phyloP scores from a whole-genome alignment of 2,113 vertebrate genomes.

The Platichthys stellatus region DNA sequence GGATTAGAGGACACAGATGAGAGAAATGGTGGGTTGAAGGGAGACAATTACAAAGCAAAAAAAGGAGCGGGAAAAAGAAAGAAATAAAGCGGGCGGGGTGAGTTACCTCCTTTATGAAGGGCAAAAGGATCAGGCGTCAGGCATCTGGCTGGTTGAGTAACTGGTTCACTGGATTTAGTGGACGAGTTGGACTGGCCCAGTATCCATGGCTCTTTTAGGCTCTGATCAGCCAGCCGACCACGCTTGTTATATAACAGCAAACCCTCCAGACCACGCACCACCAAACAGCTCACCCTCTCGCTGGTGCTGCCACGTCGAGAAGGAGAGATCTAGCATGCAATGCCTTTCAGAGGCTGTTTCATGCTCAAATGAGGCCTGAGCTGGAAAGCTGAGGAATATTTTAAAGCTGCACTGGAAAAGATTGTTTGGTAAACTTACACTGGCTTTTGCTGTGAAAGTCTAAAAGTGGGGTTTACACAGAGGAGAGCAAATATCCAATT shows the following conservation, averaged over 20 bases:
- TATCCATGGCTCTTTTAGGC: conserved; percentile 31
- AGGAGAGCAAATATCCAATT: neutral
- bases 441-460: neutral
- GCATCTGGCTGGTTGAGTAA: conserved; percentile 14
- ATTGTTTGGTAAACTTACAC: neutral
- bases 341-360: neutral
- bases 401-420: conserved; percentile 2
- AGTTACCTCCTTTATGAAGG: conserved; percentile 10
- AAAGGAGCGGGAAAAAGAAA: conserved; percentile 15
- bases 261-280: conserved; percentile 39
- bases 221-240: conserved; percentile 32
- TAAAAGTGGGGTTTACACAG: neutral
- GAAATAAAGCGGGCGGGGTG: neutral
- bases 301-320: conserved; percentile 61
- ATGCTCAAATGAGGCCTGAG: conserved; percentile 13
- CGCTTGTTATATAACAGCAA: conserved; percentile 60
- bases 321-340: neutral
- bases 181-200: neutral
- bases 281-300: conserved; percentile 22
- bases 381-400: conserved; percentile 2
- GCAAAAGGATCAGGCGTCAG: conserved; percentile 24
- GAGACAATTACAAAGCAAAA: conserved; percentile 24
- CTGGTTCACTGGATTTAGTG: conserved; percentile 13
- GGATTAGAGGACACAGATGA: conserved; percentile 63
- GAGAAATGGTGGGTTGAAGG: conserved; percentile 21